These are phyloP conservation scores for Lycaena phlaeas DNA, from an alignment of 2,888 invertebrate genomes.

Conservation along the genomic window DNA sequence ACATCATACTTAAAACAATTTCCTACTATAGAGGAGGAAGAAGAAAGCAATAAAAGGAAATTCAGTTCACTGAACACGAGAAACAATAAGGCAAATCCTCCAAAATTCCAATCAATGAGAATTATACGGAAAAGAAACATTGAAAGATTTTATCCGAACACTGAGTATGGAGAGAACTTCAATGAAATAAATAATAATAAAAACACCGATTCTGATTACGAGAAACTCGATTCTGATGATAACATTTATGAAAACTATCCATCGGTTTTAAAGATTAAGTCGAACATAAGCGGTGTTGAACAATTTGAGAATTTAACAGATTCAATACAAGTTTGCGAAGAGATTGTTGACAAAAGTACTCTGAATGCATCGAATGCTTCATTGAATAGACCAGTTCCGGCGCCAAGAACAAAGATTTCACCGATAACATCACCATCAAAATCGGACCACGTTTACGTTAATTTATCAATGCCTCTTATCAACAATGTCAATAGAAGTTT, in stretches of 20 bases:
- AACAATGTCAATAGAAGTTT: conserved; percentile 38
- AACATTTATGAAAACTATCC: conserved; percentile 63
- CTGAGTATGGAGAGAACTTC: conserved; percentile 61
- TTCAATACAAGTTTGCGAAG: conserved; percentile 77
- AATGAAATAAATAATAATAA: conserved; percentile 60
- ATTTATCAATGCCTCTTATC: conserved; percentile 68
- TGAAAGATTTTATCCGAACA: conserved; percentile 65
- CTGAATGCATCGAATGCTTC: conserved; percentile 53
- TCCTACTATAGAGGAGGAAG: conserved; percentile 54
- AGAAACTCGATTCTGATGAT: conserved; percentile 30
- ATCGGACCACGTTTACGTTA: conserved; percentile 72
- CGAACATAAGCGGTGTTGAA: conserved; percentile 54
- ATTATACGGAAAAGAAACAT: conserved; percentile 57
- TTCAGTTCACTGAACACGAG: conserved; percentile 62
- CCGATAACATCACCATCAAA: conserved; percentile 49
- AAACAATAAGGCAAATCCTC: conserved; percentile 40
- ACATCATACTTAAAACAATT: conserved; percentile 54
- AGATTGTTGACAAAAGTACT: conserved; percentile 34
- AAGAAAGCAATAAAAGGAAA: conserved; percentile 44
- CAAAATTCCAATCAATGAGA: conserved; percentile 65
- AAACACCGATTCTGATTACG: conserved; percentile 30
- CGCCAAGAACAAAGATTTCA: conserved; percentile 67
- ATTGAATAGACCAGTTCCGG: conserved; percentile 71
- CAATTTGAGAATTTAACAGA: conserved; percentile 77
- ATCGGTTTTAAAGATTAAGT: conserved; percentile 41